Percentiles rank a stretch among this genome's conserved stretches.
These are phyloP conservation scores for Malthinus flaveolus DNA, from an alignment of 2,888 invertebrate genomes.

Conservation along the genomic window DNA sequence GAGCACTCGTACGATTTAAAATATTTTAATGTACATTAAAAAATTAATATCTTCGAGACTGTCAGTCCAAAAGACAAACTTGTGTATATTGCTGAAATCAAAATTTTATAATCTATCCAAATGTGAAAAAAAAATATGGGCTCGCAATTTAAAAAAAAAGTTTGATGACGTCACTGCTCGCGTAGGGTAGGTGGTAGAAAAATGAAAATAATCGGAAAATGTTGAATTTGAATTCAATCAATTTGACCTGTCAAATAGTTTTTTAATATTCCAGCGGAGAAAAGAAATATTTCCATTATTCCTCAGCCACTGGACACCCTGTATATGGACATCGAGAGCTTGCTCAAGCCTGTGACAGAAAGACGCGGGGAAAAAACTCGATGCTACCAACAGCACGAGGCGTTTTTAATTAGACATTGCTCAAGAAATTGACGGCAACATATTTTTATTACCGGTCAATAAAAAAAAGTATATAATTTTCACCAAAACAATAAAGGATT, in stretches of 20 bases:
- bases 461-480: conserved; percentile 36
- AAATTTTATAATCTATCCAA: no score
- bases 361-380: conserved; percentile 7
- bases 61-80: background rate
- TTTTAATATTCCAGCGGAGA: no score
- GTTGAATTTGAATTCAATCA: no score
- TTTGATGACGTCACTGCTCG: no score
- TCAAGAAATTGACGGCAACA: conserved; percentile 28
- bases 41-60: no score
- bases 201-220: no score
- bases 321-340: conserved; percentile 29
- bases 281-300: conserved; percentile 19
- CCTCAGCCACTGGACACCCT: no score
- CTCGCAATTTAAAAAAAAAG: no score
- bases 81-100: no score
- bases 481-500: conserved; percentile 21
- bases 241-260: no score
- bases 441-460: conserved; percentile 30
- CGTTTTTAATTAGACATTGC: conserved; percentile 34
- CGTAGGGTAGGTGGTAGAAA: no score
- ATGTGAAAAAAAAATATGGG: no score
- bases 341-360: conserved; percentile 6
- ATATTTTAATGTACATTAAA: background rate
- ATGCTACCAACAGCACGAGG: conserved; percentile 15
- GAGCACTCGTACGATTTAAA: background rate